Evolutionary conservation across 2,113 vertebrate species (phyloP).

Genomic region (Myotis brandtii): DNA sequence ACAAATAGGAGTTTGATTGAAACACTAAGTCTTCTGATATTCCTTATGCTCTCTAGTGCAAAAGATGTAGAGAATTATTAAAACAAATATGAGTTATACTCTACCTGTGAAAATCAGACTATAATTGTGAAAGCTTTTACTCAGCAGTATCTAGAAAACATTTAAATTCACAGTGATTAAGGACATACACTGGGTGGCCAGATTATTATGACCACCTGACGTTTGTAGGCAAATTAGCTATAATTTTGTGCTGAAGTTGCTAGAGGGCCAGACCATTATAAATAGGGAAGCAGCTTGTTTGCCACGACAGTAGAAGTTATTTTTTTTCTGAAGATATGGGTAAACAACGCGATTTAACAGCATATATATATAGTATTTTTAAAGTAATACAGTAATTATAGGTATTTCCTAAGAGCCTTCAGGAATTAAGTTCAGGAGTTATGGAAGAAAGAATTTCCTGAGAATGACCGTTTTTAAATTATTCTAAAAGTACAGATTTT

Average conservation of each 20-base stretch:
- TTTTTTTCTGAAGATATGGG: too few relatives aligned
- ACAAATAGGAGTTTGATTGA: background rate
- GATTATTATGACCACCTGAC: too few relatives aligned
- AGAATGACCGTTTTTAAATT: conserved; percentile 7
- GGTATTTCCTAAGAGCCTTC: background rate
- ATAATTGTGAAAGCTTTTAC: background rate
- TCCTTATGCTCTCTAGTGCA: background rate
- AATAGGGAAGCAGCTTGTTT: too few relatives aligned
- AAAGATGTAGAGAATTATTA: background rate
- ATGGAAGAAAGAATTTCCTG: background rate
- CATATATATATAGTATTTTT: too few relatives aligned
- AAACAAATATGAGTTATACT: background rate
- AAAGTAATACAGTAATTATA: conserved; percentile 30
- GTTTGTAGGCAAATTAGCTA: too few relatives aligned
- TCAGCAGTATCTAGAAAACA: background rate
- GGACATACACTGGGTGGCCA: background rate
- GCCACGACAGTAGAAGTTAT: too few relatives aligned
- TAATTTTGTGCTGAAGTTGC: too few relatives aligned
- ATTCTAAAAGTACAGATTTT: background rate
- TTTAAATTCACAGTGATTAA: background rate
- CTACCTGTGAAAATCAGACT: background rate
- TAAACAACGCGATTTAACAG: too few relatives aligned
- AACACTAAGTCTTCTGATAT: background rate
- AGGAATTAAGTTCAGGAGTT: background rate
- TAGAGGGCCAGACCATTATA: too few relatives aligned